These are phyloP conservation scores for Burhinus oedicnemus DNA, from an alignment of 2,113 vertebrate species.

Conservation along the genomic window DNA sequence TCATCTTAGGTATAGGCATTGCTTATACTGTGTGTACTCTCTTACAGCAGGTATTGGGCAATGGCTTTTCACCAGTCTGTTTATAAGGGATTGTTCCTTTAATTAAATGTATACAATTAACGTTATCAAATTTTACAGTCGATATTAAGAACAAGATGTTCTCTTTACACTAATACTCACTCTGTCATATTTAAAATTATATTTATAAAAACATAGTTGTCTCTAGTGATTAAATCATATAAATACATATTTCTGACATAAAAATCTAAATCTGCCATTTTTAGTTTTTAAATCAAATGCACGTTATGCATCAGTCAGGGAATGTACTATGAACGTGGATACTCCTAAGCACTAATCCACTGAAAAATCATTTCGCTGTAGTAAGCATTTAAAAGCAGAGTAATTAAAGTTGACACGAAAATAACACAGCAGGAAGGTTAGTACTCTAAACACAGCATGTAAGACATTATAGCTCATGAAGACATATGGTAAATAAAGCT, in stretches of 20 bases:
- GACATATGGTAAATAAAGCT: neutral
- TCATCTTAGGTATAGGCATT: neutral
- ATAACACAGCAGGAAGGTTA: neutral
- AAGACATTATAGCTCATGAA: neutral
- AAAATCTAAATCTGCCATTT: neutral
- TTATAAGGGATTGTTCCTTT: neutral
- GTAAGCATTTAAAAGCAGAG: neutral
- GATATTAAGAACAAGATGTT: neutral
- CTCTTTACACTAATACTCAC: neutral
- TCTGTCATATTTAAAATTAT: neutral
- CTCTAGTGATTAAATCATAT: neutral
- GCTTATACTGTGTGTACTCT: neutral
- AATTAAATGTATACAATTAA: neutral
- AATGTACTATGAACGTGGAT: neutral
- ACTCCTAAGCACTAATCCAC: neutral
- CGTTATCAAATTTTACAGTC: neutral
- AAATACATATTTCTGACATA: neutral
- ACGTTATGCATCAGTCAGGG: neutral
- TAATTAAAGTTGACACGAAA: neutral
- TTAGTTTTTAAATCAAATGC: neutral
- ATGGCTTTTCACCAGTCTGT: neutral
- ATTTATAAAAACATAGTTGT: neutral
- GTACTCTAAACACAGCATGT: neutral
- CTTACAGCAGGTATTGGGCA: neutral
- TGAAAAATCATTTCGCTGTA: neutral